Conservation (phyloP, 2,797 vertebrate genomes). For the Capromys pilorides region DNA sequence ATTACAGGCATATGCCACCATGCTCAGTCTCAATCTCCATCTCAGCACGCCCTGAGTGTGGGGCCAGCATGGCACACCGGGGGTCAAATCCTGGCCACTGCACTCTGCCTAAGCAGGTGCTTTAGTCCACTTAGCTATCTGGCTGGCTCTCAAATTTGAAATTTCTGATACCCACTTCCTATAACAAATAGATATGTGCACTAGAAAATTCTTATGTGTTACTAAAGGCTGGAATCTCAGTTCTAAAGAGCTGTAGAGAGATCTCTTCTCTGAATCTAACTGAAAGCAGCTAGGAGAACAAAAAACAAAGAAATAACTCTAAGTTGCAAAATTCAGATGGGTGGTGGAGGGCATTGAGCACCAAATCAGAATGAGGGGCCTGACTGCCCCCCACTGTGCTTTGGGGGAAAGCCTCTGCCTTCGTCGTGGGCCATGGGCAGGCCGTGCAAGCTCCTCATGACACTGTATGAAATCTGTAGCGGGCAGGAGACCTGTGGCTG, state of each 20-base stretch:
- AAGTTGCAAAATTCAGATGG: neutral
- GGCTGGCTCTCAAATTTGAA: neutral
- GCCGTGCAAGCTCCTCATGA: neutral
- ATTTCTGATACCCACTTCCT: neutral
- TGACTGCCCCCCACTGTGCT: accelerated
- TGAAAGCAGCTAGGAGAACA: neutral
- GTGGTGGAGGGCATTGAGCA: neutral
- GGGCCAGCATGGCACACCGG: too few relatives aligned
- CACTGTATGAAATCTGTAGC: neutral
- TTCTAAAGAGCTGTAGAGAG: neutral
- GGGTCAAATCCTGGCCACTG: too few relatives aligned
- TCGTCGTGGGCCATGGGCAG: accelerated
- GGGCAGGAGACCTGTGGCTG: accelerated
- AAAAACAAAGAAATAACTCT: neutral
- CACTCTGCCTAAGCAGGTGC: too few relatives aligned
- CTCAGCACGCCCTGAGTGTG: too few relatives aligned
- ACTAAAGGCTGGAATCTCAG: neutral
- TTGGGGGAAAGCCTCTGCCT: neutral
- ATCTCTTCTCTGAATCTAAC: neutral
- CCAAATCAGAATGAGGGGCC: too few relatives aligned
- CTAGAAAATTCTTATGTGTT: slow-evolving; percentile 13
- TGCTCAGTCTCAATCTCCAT: too few relatives aligned
- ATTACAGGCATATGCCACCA: too few relatives aligned
- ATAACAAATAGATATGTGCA: neutral
- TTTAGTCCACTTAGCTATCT: too few relatives aligned